Conservation (phyloP, 2,888 invertebrate species). For the Pyralis farinalis region DNA sequence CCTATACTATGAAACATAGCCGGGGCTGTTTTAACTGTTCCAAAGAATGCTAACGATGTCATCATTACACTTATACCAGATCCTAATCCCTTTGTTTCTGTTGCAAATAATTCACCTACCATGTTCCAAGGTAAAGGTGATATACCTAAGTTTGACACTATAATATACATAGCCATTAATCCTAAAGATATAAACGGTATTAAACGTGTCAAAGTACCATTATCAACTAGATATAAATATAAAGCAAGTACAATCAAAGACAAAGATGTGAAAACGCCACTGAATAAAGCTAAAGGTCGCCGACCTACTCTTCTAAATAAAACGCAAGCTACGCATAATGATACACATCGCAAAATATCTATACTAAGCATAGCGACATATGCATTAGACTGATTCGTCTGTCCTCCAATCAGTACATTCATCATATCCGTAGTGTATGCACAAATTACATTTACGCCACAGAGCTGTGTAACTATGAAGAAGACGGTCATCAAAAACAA, state of each 20-base stretch:
- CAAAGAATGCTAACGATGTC: conserved; percentile 84
- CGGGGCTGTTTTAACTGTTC: conserved; percentile 85
- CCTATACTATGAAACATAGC: conserved; percentile 79
- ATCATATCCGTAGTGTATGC: conserved; percentile 86
- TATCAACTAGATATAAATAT: conserved; percentile 60
- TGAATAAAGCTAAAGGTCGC: conserved; percentile 83
- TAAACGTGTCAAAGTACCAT: conserved; percentile 35
- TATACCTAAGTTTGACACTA: conserved; percentile 81
- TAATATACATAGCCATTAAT: conserved; percentile 79
- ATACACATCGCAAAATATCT: conserved; percentile 82
- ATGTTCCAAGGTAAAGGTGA: conserved; percentile 87
- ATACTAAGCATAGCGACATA: conserved; percentile 84
- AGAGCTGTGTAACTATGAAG: conserved; percentile 85
- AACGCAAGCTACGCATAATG: conserved; percentile 82
- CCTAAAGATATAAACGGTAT: conserved; percentile 66
- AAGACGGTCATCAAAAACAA: conserved; percentile 82
- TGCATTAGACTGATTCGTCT: conserved; percentile 65
- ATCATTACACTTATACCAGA: conserved; percentile 85
- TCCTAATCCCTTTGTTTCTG: conserved; percentile 83
- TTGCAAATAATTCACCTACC: conserved; percentile 87
- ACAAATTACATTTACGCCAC: conserved; percentile 86
- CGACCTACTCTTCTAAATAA: conserved; percentile 82
- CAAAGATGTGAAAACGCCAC: conserved; percentile 81
- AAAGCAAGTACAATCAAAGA: conserved; percentile 79
- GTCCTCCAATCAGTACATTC: conserved; percentile 77